These are phyloP conservation scores for Pterocles orientalis DNA, from an alignment of 2,113 vertebrate species.

Conservation along the genomic window DNA sequence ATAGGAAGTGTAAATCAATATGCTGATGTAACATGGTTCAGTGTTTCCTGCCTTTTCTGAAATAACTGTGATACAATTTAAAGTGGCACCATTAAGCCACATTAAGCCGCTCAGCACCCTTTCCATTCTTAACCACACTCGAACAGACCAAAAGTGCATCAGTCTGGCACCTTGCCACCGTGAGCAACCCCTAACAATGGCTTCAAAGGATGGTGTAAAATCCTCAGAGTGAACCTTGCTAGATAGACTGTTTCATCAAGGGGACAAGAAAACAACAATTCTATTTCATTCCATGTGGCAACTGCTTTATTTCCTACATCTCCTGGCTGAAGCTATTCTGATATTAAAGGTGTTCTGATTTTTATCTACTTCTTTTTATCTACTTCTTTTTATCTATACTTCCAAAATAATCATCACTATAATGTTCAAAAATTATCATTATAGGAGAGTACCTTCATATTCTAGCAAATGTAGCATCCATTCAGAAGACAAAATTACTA, in stretches of 20 bases:
- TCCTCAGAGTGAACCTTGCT: background rate
- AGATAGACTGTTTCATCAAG: background rate
- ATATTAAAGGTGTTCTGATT: background rate
- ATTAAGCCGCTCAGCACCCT: background rate
- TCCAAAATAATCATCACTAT: background rate
- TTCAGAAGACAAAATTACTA: background rate
- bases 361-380: background rate
- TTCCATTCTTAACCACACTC: background rate
- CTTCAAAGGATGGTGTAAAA: conserved; percentile 41
- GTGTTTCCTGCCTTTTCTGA: conserved; percentile 24
- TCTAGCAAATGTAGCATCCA: background rate
- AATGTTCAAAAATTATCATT: background rate
- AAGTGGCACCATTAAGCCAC: conserved; percentile 21
- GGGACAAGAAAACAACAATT: background rate
- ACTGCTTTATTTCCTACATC: background rate
- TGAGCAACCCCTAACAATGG: background rate
- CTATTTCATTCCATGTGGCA: background rate
- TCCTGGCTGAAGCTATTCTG: background rate
- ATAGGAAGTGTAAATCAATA: background rate
- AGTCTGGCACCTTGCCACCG: conserved; percentile 37
- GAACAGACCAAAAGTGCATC: conserved; percentile 41
- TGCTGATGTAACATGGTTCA: background rate
- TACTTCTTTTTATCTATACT: background rate
- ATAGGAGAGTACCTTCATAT: background rate
- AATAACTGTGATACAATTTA: conserved; percentile 10